Base-by-base conservation (phyloP, 2,797 vertebrate genomes). In the Tarsius wallacei region DNA sequence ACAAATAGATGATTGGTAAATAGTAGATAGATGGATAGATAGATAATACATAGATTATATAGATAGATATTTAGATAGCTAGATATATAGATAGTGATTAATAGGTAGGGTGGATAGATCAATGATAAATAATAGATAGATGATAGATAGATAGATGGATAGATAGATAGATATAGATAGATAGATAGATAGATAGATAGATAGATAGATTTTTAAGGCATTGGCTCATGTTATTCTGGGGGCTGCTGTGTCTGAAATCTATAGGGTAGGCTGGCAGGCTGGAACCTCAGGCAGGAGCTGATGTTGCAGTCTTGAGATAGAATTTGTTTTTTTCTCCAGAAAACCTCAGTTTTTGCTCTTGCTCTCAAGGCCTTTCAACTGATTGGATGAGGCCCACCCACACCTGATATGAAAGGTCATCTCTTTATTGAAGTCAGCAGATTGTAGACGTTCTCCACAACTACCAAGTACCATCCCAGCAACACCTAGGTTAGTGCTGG, bases 121-220 rank as follows among this genome's bases (percentile, higher is more conserved):
- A 42, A 42, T 42, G 42, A 42, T 42, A 42, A 5, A 42, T 42
- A 42, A 9, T 26, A 24, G 61, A 19, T 22, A 0, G 31, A 21
- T 10, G 42, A 28, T 14, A 14, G 68, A 2, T 71, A 13, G 70
- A 31, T 22, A 57, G 28, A 26, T 7, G n/a, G 66, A n/a, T 24
- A 17, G 51, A 57, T 4, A 8, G 63, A 19, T 17, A 0, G 59
- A 19, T 12, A 7, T 17, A 7, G 42, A 10, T 42, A 2, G 36
- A 9, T 66, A 12, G 15, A 28, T 21, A 8, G 49, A 49, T 15
- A 3, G 73, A 4, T 1, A 12, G 61, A 3, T 0, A 21, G 31
- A 15, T 21, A 36, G 42, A 14, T 2, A 2, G 11, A 66, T 21
- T 68, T 68, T 70, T 7, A 36, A 71, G 26, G 47, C 31, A 8